These are phyloP conservation scores for Rallus limicola DNA, from an alignment of 2,113 vertebrate genomes.

Conservation along the genomic window DNA sequence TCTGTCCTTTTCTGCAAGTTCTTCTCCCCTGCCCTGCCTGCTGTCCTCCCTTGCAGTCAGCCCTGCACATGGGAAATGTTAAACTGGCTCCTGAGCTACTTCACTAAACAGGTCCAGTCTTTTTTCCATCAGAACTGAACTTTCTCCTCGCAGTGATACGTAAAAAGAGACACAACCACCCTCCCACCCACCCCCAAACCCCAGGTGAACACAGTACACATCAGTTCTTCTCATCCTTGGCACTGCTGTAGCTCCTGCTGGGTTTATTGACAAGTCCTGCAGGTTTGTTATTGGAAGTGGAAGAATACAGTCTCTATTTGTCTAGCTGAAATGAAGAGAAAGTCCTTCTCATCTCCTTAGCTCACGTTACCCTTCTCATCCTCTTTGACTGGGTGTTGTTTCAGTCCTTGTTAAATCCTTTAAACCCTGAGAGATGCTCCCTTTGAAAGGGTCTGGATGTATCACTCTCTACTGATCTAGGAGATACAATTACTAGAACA, in stretches of 20 bases:
- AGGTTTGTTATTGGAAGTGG: not conserved
- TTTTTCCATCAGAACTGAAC: not conserved
- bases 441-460: not conserved
- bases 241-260: not conserved
- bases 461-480: not conserved
- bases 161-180: not conserved
- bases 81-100: not conserved
- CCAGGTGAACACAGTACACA: not conserved
- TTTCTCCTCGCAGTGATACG: not conserved
- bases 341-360: not conserved
- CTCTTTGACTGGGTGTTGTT: not conserved
- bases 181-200: no score
- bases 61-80: not conserved
- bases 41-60: not conserved
- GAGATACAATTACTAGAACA: not conserved
- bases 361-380: not conserved
- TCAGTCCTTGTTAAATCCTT: slow-evolving; percentile 1
- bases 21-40: not conserved
- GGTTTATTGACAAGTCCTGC: not conserved
- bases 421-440: not conserved
- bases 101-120: not conserved
- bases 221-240: not conserved
- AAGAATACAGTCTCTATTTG: not conserved
- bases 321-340: not conserved
- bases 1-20: not conserved